Base-by-base conservation (phyloP, 37 sponge, comb jelly and placozoan genomes). In the Mnemiopsis leidyi region DNA sequence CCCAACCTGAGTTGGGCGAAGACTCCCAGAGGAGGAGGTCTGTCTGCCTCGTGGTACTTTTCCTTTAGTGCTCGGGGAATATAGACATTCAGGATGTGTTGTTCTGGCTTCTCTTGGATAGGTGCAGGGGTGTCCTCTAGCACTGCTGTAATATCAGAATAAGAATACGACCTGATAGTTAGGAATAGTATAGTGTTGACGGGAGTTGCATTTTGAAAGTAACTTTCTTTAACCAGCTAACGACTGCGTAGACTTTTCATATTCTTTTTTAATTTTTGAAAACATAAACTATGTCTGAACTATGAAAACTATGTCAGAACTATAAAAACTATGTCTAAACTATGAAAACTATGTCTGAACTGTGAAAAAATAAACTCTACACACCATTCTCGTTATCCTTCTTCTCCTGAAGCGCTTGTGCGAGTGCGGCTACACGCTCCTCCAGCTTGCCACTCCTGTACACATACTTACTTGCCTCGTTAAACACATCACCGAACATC, bases 401-500 rank as follows among this genome's bases (percentile, higher is more conserved):
- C 73, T 20, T 69, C 73, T 69, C 73, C 73, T 69, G 73, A 23
- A 79, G 21, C 3, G 82, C 29, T 21, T 79, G 82, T 3, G 36
- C 82, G 5, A 79, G 82, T 18, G 82, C 36, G 2, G 82, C 38
- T 1, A 79, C 38, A 3, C 82, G 26, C 36, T 79, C 82, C 36
- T 79, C 82, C 21, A 79, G 3, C 36, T 32, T 28, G 21, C 32
- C 32, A 79, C 82, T 33, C 36, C 82, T 28, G 36, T 79, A 79
- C 82, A 79, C 37, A 21, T 33, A 79, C 82, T 79, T 79, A 3
- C 36, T 79, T 16, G 36, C 82, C 82, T 79, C 82, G 36, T 79
- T 79, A 33, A 79, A 79, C 36, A 79, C 82, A 23, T 79, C 82
- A 13, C 82, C 82, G 32, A 79, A 79, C 82, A 79, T 79, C 82